These are phyloP conservation scores for Macropus fuliginosus DNA, from an alignment of 2,797 vertebrate genomes.

Conservation along the genomic window DNA sequence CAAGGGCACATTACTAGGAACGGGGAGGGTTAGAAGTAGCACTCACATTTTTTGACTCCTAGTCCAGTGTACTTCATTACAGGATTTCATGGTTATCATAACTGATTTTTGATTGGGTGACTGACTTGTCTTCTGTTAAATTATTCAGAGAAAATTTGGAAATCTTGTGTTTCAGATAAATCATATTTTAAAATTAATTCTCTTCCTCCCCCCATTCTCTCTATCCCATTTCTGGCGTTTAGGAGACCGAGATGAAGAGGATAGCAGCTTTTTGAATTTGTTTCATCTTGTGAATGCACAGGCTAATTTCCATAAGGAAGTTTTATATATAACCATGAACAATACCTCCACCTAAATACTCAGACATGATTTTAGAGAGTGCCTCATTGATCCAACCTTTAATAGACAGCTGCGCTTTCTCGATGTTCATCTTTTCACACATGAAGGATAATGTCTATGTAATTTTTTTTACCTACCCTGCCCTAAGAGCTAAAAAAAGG, in stretches of 20 bases:
- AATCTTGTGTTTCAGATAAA: conserved; percentile 26
- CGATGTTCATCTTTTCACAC: too few relatives aligned
- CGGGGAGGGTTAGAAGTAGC: background rate
- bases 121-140: conserved; percentile 42
- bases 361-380: background rate
- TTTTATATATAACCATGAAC: conserved; percentile 85
- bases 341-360: conserved; percentile 62
- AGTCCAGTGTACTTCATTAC: conserved; percentile 15
- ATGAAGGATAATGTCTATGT: background rate
- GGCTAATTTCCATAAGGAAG: conserved; percentile 91
- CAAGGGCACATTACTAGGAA: conserved; percentile 39
- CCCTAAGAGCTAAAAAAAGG: conserved; percentile 45
- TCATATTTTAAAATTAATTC: background rate
- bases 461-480: conserved; percentile 36
- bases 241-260: conserved; percentile 84
- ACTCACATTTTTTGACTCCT: conserved; percentile 44
- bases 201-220: conserved; percentile 26
- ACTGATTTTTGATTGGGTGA: conserved; percentile 47
- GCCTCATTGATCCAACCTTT: background rate
- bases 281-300: conserved; percentile 90
- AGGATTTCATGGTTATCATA: conserved; percentile 9
- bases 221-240: conserved; percentile 46
- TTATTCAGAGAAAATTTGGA: conserved; percentile 6
- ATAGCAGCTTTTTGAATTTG: conserved; percentile 87
- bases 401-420: conserved; percentile 29